Conservation (phyloP, 2,113 vertebrate genomes). For the Cryptotis parvus region DNA sequence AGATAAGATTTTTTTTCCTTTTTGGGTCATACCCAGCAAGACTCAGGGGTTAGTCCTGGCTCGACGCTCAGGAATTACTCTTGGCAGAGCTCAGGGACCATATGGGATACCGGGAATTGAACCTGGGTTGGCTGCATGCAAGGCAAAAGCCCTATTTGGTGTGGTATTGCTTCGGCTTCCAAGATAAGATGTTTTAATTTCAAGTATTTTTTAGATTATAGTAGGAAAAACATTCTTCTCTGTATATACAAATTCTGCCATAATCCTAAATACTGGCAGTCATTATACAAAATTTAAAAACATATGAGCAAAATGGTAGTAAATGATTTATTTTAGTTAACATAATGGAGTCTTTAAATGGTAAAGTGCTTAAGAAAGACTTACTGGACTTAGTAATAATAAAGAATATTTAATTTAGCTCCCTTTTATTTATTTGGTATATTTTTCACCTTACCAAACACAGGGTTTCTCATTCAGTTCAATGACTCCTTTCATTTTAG, state of each 20-base stretch:
- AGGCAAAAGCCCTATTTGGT: too few species aligned
- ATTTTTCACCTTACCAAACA: too few species aligned
- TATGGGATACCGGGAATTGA: too few species aligned
- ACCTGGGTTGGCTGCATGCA: too few species aligned
- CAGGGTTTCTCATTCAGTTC: neutral
- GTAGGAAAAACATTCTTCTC: slow-evolving; percentile 17
- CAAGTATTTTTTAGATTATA: slow-evolving; percentile 39
- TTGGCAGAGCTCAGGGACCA: too few species aligned
- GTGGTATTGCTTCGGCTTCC: too few species aligned
- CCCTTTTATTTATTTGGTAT: neutral
- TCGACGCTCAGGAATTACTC: too few species aligned
- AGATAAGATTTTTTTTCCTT: too few species aligned
- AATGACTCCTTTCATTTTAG: neutral
- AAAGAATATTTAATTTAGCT: slow-evolving; percentile 40
- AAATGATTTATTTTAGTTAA: slow-evolving; percentile 43
- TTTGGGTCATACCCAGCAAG: too few species aligned
- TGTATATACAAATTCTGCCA: slow-evolving; percentile 28
- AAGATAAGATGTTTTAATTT: neutral
- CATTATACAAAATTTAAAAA: slow-evolving; percentile 37
- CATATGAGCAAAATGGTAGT: slow-evolving; percentile 18
- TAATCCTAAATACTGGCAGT: neutral
- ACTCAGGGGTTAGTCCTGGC: too few species aligned
- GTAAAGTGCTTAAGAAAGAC: neutral
- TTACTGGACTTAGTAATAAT: slow-evolving; percentile 42
- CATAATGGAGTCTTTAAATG: slow-evolving; percentile 16